Conservation (phyloP, 1,140 invertebrate species). For the Saccostrea glomerata region DNA sequence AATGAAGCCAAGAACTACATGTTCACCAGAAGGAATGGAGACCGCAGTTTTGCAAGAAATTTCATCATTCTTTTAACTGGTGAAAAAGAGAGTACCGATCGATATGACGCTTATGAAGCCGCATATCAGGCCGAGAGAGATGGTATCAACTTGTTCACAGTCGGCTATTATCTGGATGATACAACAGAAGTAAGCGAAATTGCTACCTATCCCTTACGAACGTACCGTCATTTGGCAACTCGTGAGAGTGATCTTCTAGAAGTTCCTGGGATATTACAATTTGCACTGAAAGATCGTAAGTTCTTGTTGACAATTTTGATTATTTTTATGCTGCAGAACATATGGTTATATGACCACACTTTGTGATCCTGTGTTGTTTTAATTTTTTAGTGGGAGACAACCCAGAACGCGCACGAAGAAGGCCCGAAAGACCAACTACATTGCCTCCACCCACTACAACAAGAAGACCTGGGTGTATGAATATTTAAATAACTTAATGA, state of each 20-base stretch:
- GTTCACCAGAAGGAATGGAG: slow-evolving; percentile 60
- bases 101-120: slow-evolving; percentile 56
- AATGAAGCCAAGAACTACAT: slow-evolving; percentile 53
- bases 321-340: neutral
- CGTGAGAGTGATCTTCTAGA: slow-evolving; percentile 38
- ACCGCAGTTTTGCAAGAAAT: slow-evolving; percentile 65
- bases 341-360: neutral
- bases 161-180: slow-evolving; percentile 69
- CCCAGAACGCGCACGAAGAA: slow-evolving; percentile 28
- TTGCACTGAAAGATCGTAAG: slow-evolving; percentile 41
- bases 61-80: slow-evolving; percentile 70
- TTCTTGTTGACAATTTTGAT: neutral
- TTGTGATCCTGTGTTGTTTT: neutral
- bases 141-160: slow-evolving; percentile 63
- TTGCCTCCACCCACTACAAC: slow-evolving; percentile 34
- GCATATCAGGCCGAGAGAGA: slow-evolving; percentile 61
- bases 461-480: slow-evolving; percentile 39
- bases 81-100: slow-evolving; percentile 63
- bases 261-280: slow-evolving; percentile 41
- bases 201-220: slow-evolving; percentile 62
- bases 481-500: neutral
- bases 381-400: slow-evolving; percentile 34
- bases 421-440: slow-evolving; percentile 44
- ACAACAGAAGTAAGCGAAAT: slow-evolving; percentile 64
- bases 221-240: slow-evolving; percentile 51